Conservation (phyloP, 2,888 invertebrate genomes). For the Campoletis raptor region DNA sequence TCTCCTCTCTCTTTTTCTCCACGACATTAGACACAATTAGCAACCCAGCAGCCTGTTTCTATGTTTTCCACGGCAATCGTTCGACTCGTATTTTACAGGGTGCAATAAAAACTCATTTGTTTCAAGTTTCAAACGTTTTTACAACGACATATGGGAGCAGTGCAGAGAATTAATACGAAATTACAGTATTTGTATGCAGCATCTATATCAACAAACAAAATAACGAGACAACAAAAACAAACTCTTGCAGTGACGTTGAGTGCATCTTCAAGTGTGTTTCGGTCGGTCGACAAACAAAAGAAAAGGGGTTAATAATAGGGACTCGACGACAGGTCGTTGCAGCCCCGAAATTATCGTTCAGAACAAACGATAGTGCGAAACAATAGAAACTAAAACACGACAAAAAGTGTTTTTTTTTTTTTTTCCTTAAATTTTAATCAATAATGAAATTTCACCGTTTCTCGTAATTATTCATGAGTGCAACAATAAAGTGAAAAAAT, state of each 20-base stretch:
- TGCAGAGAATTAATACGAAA: not conserved
- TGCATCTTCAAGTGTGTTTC: not conserved
- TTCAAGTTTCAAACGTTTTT: not conserved
- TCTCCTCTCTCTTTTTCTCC: not conserved
- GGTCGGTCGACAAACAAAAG: not conserved
- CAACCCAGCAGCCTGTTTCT: not conserved
- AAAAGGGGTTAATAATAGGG: conserved; percentile 3
- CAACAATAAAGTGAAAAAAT: not conserved
- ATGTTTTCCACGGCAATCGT: not conserved
- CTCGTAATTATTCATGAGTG: not conserved
- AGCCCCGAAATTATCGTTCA: not conserved
- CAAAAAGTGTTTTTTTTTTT: not conserved
- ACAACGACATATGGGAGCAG: not conserved
- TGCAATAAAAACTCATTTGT: not conserved
- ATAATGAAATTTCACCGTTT: not conserved
- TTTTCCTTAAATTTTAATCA: not conserved
- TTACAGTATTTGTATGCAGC: not conserved
- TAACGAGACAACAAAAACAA: not conserved
- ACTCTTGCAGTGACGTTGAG: not conserved
- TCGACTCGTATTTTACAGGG: not conserved
- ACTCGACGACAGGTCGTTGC: not conserved
- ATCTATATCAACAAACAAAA: not conserved
- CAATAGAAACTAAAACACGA: not conserved
- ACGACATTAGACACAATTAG: not conserved
- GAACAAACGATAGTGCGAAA: not conserved